phyloP scores from a whole-genome alignment of 2,113 vertebrate genomes.

The Sus scrofa region DNA sequence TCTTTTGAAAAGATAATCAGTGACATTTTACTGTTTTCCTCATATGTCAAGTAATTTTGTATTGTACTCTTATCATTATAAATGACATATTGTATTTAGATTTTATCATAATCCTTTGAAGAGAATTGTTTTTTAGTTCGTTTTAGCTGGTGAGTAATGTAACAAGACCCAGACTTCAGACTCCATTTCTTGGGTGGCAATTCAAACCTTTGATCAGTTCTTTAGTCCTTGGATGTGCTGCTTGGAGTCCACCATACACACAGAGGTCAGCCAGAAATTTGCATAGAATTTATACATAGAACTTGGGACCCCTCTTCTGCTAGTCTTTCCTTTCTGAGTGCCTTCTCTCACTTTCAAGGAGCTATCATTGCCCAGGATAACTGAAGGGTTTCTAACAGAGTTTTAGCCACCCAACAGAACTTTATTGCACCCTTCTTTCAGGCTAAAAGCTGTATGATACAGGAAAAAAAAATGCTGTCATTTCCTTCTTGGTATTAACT shows the following conservation, averaged over 20 bases:
- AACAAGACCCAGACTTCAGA: neutral
- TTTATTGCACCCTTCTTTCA: neutral
- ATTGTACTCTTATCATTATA: neutral
- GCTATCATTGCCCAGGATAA: neutral
- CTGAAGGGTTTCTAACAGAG: neutral
- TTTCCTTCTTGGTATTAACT: neutral
- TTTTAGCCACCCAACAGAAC: neutral
- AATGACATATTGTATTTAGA: neutral
- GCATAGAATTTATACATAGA: neutral
- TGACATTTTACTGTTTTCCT: neutral
- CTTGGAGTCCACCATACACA: neutral
- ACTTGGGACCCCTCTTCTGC: neutral
- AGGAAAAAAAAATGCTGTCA: neutral
- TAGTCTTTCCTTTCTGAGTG: neutral
- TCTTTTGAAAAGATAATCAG: neutral
- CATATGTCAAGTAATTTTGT: neutral
- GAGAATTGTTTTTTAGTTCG: neutral
- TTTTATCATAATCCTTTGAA: neutral
- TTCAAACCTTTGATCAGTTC: neutral
- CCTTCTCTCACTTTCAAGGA: neutral
- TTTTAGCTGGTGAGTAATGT: neutral
- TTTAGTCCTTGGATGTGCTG: neutral
- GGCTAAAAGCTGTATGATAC: neutral
- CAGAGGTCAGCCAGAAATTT: neutral
- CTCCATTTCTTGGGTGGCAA: neutral